A percentile compares a stretch with the other conserved stretches of the same genome.
Evolutionary conservation across 2,888 invertebrate genomes (phyloP).

Genomic region (Hyposoter dolosus): DNA sequence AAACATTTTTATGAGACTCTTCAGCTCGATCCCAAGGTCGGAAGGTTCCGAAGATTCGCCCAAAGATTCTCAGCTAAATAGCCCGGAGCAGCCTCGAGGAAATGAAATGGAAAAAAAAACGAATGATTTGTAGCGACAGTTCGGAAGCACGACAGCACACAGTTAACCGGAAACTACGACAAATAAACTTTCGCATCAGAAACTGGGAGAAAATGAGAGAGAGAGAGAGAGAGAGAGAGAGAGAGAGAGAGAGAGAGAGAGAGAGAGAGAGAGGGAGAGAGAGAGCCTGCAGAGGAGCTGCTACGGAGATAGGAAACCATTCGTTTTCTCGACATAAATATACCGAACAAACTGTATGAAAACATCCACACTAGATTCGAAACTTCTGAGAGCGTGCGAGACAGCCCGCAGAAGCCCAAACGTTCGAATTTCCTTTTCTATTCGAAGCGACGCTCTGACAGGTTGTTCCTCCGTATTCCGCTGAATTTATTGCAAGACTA

Average conservation of each 20-base stretch:
- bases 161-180: conserved; percentile 27
- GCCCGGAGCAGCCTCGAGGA: not conserved
- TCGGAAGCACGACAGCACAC: conserved; percentile 17
- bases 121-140: not conserved
- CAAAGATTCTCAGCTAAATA: conserved; percentile 13
- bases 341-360: conserved; percentile 3
- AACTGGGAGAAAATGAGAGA: not conserved
- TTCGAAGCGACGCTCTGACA: conserved; percentile 3
- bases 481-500: conserved; percentile 31
- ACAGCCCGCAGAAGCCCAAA: conserved; percentile 14
- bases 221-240: not conserved
- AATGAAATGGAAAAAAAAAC: not conserved
- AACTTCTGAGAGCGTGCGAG: not conserved
- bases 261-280: not conserved
- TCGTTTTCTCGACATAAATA: conserved; percentile 27
- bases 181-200: conserved; percentile 42
- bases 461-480: conserved; percentile 25
- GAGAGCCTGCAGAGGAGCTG: not conserved
- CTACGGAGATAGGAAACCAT: conserved; percentile 42
- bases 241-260: not conserved
- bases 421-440: conserved; percentile 23
- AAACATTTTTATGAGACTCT: not conserved
- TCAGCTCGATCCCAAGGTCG: not conserved
- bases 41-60: not conserved
- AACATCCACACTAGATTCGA: not conserved